Percentiles rank a stretch among this genome's conserved stretches.
These are phyloP conservation scores for Bubo scandiacus DNA, from an alignment of 2,113 vertebrate genomes.

Conservation along the genomic window DNA sequence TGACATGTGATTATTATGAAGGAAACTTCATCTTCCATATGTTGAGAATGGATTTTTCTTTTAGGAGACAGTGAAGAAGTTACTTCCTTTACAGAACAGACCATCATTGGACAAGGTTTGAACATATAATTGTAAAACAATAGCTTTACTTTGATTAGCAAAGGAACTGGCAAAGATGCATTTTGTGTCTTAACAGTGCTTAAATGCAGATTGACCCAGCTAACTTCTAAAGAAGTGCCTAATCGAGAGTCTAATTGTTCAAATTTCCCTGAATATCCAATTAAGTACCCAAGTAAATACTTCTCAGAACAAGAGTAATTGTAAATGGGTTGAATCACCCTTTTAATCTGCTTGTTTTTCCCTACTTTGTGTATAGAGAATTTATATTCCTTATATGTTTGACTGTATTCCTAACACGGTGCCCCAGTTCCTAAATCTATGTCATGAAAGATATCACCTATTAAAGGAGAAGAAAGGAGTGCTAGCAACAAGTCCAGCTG, in stretches of 20 bases:
- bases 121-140: background rate
- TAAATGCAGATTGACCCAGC: background rate
- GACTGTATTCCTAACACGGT: background rate
- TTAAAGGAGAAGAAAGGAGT: background rate
- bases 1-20: background rate
- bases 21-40: background rate
- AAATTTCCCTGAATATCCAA: background rate
- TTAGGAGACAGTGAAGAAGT: background rate
- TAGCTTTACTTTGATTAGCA: background rate
- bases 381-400: background rate
- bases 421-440: background rate
- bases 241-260: background rate
- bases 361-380: background rate
- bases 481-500: background rate
- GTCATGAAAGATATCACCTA: background rate
- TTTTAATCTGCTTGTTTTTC: background rate
- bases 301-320: background rate
- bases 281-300: background rate
- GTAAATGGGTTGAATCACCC: background rate
- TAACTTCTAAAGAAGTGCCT: background rate
- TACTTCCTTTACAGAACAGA: background rate
- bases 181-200: background rate
- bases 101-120: background rate
- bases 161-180: background rate
- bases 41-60: background rate